These are phyloP conservation scores for Sialis fuliginosa DNA, from an alignment of 2,888 invertebrate genomes.

Conservation along the genomic window DNA sequence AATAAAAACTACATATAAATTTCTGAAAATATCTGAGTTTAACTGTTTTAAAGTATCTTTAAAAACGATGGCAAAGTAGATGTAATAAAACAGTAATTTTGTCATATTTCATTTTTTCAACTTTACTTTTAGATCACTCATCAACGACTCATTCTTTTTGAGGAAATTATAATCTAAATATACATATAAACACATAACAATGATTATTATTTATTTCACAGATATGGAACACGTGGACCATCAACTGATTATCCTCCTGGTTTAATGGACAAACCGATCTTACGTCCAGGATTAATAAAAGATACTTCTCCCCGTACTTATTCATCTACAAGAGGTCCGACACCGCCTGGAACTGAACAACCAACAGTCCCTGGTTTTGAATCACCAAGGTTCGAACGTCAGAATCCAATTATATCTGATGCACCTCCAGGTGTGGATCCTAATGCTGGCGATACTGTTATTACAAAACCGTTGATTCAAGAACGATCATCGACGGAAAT, in stretches of 20 bases:
- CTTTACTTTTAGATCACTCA: too few relatives aligned
- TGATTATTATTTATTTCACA: not conserved
- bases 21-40: too few relatives aligned
- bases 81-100: too few relatives aligned
- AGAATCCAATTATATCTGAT: slow-evolving; percentile 8
- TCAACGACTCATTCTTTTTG: too few relatives aligned
- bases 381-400: slow-evolving; percentile 27
- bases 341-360: slow-evolving; percentile 42
- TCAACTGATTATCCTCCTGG: slow-evolving; percentile 8
- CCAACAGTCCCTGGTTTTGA: slow-evolving; percentile 44
- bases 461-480: slow-evolving; percentile 1
- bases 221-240: not conserved
- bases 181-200: not conserved
- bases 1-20: too few relatives aligned
- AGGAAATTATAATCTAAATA: not conserved
- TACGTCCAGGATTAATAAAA: slow-evolving; percentile 9
- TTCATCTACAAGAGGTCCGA: slow-evolving; percentile 20
- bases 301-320: slow-evolving; percentile 13
- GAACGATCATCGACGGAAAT: not conserved
- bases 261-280: slow-evolving; percentile 8
- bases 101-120: too few relatives aligned
- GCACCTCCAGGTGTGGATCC: slow-evolving; percentile 12
- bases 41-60: too few relatives aligned
- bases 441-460: slow-evolving; percentile 8
- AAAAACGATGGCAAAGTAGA: too few relatives aligned